Evolutionary conservation across 23 tunicate genomes (phyloP).

Genomic region (Diplosoma virens): DNA sequence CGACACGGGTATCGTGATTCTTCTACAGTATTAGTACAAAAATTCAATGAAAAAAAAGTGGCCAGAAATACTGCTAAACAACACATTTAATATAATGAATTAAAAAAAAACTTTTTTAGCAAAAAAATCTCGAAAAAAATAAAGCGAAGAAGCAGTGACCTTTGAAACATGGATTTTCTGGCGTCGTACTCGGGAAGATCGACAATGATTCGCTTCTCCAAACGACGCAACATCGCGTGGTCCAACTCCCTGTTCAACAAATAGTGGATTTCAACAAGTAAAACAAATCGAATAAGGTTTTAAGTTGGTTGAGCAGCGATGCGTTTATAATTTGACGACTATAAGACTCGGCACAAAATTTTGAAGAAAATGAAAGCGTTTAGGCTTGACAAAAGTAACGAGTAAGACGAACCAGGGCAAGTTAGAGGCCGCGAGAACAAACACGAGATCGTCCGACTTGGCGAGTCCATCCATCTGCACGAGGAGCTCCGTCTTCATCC

Average conservation of each 20-base stretch:
- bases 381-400: not conserved
- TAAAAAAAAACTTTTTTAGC: too few species aligned
- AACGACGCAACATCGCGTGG: slow-evolving; percentile 89
- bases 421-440: slow-evolving; percentile 92
- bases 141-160: slow-evolving; percentile 14
- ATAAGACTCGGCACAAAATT: not conserved
- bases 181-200: slow-evolving; percentile 79
- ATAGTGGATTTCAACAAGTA: too few species aligned
- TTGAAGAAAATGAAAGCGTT: not conserved
- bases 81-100: too few species aligned
- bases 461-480: slow-evolving; percentile 98
- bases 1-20: too few species aligned
- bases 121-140: not conserved
- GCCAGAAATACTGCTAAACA: too few species aligned
- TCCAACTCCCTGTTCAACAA: slow-evolving; percentile 73
- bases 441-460: slow-evolving; percentile 88
- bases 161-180: slow-evolving; percentile 70
- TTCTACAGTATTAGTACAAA: too few species aligned
- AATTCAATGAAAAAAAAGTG: too few species aligned
- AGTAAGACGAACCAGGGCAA: slow-evolving; percentile 64
- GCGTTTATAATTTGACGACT: not conserved
- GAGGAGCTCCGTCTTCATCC: slow-evolving; percentile 94
- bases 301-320: too few species aligned
- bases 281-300: too few species aligned
- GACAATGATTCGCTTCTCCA: slow-evolving; percentile 86